Evolutionary conservation across 2,797 vertebrate genomes (phyloP), one percentile per base, ranked within the genome.

Genomic region (Todus mexicanus): DNA sequence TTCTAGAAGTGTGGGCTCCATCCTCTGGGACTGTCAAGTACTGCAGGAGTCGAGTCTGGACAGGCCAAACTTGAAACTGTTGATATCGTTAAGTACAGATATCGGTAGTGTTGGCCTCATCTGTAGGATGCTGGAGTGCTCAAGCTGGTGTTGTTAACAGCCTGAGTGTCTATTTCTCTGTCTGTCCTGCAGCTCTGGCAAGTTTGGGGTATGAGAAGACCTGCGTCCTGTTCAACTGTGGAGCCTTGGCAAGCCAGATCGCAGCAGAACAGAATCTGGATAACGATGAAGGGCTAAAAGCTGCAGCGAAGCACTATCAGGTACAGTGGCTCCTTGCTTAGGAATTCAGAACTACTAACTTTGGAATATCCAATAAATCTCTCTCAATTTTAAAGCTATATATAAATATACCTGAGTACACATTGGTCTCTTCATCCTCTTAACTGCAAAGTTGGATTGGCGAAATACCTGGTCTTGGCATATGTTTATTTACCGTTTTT

Each of bases 171-270:
- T 54, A 17, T 45, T 15, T 65, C 18, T 76, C 27, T 57, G 26
- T 77, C 47, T 95, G n/a, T 27, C 76, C 74, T 95, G 57, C 91
- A 99, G 99, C 99, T 92, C 97, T 99, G 97, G 98, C 99, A 75
- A 99, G 99, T 97, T 89, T 99, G 98, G 99, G 99, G 45, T 99
- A 99, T 94, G 99, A 99, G 98, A 99, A 99, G 98, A 99, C 98
- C 2, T 99, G 99, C 60, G 99, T 99, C 94, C 95, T 99, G 96
- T 99, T 99, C 97, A 99, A 99, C 85, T 98, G 98, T 70, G 99
- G 98, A 35, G 99, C 99, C 3, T 57, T 99, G 97, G 99, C 99
- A 89, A 99, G 99, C 97, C 99, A 99, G 97, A 99, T 99, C 26
- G 99, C 99, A 77, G 98, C 98, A 8, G 99, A 99, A 90, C 99